Evolutionary conservation across 2,888 invertebrate species (phyloP), one percentile per base, ranked within the genome.

Genomic region (Gymnocheta viridis): DNA sequence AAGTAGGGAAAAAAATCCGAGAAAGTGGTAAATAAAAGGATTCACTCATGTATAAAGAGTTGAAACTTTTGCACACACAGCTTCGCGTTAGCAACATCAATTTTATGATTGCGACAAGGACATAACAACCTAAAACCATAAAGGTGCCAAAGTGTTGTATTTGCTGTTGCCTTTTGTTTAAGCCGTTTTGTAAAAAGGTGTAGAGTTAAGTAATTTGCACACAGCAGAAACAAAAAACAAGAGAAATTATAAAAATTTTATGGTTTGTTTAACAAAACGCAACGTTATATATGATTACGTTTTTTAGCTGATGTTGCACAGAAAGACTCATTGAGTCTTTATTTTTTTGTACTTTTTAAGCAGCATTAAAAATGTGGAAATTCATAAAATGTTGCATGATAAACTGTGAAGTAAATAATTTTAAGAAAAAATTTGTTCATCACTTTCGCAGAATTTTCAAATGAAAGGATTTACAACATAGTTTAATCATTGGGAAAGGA

Each of bases 11-110:
- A 74, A 19, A 58, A 72, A 66, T 60, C 60, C 70, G 56, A 62
- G 82, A 79, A 85, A 85, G 79, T 84, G 78, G 84, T 80, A 78
- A 85, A 82, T 82, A 69, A 85, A 85, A 85, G 85, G 85, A 85
- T 85, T 84, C 69, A 74, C 69, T 76, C 78, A 79, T 76, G 83
- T 17, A 67, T 24, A 76, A 78, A 79, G 78, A 79, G 80, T 77
- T 84, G 83, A 35, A 58, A 54, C 41, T 47, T 58, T 27, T 24
- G 35, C 70, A 74, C 35, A 51, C 62, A 74, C 19, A 60, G 67
- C 24, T 38, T 17, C 60, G 62, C 41, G 27, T 49, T 29, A 44
- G 60, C 60, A 73, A 62, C 54, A 66, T 64, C 27, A 54, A 44
- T 70, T 76, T 82, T 70, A 58, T 69, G 49, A 58, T 49, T 19